phyloP scores from a whole-genome alignment of 2,113 vertebrate genomes.

The Podocnemis expansa region DNA sequence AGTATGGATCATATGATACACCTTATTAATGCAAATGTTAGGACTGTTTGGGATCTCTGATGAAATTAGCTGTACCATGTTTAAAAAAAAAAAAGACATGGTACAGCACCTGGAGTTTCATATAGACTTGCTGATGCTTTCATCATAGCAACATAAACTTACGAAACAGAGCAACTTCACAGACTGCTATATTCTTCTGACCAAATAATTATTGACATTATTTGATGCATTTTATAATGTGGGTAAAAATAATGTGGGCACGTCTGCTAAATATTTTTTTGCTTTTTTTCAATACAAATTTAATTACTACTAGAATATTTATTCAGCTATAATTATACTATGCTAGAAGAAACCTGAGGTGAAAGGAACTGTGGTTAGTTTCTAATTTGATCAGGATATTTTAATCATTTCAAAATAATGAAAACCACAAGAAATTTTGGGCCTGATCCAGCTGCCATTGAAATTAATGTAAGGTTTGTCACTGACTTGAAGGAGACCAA shows the following conservation, averaged over 20 bases:
- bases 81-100: neutral
- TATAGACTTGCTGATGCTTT: neutral
- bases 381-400: neutral
- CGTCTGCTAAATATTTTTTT: neutral
- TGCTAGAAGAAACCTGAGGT: neutral
- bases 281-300: neutral
- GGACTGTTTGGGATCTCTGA: conserved; percentile 79
- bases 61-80: conserved; percentile 78
- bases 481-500: neutral
- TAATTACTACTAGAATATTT: neutral
- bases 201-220: neutral
- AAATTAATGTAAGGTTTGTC: rapidly evolving
- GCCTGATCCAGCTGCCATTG: rapidly evolving
- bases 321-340: neutral
- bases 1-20: conserved; percentile 76
- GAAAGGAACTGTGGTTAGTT: neutral
- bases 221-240: neutral
- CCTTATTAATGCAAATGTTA: conserved; percentile 83
- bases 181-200: conserved; percentile 28
- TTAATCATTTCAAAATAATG: neutral
- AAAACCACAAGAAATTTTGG: neutral
- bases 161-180: conserved; percentile 1
- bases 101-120: conserved; percentile 54
- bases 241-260: neutral
- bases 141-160: conserved; percentile 38